phyloP scores from a whole-genome alignment of 2,888 invertebrate species.

The Orthosia gothica region DNA sequence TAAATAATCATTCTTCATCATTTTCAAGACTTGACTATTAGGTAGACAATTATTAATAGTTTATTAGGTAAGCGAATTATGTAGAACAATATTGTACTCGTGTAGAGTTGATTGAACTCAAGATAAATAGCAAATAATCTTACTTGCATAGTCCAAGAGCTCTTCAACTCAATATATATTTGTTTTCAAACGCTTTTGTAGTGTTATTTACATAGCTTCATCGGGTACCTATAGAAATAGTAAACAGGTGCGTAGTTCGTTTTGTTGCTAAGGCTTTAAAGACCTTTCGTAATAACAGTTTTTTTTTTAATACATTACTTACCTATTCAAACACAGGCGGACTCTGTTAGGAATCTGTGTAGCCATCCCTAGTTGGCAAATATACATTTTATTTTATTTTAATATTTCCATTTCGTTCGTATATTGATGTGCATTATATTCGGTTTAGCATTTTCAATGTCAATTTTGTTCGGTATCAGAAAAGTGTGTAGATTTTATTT shows the following conservation, averaged over 20 bases:
- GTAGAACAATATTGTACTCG: conserved; percentile 74
- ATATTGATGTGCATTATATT: not conserved
- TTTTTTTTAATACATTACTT: too few relatives aligned
- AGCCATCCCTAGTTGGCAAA: conserved; percentile 10
- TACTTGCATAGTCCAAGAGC: conserved; percentile 15
- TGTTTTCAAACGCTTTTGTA: conserved; percentile 17
- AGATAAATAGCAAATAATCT: conserved; percentile 63
- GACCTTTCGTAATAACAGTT: not conserved
- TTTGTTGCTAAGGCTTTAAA: conserved; percentile 5
- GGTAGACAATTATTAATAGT: conserved; percentile 31
- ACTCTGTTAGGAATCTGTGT: not conserved
- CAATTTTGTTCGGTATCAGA: not conserved
- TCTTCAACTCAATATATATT: conserved; percentile 33
- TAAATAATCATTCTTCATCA: conserved; percentile 17
- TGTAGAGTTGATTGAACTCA: conserved; percentile 80
- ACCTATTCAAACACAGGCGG: too few relatives aligned
- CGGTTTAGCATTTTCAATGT: conserved; percentile 3
- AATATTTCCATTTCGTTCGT: conserved; percentile 9
- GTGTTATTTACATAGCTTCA: conserved; percentile 10
- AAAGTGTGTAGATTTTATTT: not conserved
- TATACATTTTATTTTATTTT: not conserved
- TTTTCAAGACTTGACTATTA: conserved; percentile 42
- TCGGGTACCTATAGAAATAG: not conserved
- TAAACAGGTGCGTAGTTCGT: not conserved
- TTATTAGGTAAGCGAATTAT: conserved; percentile 73